A percentile compares a stretch with the other conserved stretches of the same genome.
phyloP scores from a whole-genome alignment of 2,113 vertebrate genomes.

The Microcebus griseorufus region DNA sequence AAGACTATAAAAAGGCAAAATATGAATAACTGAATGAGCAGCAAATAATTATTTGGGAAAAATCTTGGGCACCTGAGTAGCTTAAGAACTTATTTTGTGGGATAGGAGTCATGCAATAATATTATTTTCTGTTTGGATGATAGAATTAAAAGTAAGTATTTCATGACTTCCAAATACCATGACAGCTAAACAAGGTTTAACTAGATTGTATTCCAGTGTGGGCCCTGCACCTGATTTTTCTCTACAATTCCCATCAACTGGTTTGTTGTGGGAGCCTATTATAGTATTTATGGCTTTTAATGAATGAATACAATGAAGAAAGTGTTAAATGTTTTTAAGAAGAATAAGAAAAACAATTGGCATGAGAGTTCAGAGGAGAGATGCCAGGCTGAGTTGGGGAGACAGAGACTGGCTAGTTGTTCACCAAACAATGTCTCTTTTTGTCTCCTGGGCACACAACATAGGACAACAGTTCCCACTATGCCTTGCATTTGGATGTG shows the following conservation, averaged over 20 bases:
- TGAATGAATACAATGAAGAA: conserved; percentile 9
- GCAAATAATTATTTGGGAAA: not conserved
- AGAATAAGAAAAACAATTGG: not conserved
- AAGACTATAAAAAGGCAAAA: not conserved
- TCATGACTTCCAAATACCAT: not conserved
- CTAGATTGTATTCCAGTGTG: not conserved
- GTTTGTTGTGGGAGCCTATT: not conserved
- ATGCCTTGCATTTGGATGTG: not conserved
- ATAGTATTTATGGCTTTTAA: not conserved
- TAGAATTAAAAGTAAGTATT: not conserved
- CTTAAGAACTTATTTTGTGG: not conserved
- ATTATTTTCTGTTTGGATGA: not conserved
- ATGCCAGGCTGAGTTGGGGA: not conserved
- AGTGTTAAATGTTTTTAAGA: not conserved
- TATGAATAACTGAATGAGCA: not conserved
- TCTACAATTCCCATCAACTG: not conserved
- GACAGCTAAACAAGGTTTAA: not conserved
- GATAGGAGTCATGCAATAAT: not conserved
- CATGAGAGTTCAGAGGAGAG: not conserved
- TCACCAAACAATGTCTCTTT: not conserved
- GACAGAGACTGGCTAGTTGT: not conserved
- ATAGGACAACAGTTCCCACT: not conserved
- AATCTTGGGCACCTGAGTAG: not conserved
- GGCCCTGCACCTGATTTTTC: not conserved
- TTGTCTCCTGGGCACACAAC: not conserved